Conservation (phyloP, 2,797 vertebrate genomes). For the Rousettus madagascariensis region DNA sequence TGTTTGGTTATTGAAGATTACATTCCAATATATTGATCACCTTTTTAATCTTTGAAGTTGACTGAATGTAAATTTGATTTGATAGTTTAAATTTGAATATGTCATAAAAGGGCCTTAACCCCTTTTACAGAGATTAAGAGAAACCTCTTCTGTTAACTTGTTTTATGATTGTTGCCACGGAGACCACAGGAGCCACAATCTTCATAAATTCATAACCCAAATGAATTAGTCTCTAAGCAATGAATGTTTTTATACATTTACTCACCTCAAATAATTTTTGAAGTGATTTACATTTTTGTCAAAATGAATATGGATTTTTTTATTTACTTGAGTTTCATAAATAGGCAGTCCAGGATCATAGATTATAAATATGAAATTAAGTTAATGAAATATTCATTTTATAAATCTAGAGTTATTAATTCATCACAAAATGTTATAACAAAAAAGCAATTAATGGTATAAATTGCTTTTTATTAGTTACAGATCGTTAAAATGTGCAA, state of each 20-base stretch:
- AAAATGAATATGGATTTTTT: slow-evolving; percentile 63
- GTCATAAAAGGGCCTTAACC: background rate
- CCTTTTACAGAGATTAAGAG: slow-evolving; percentile 49
- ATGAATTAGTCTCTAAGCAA: slow-evolving; percentile 75
- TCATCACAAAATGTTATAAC: slow-evolving; percentile 43
- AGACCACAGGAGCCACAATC: slow-evolving; percentile 63
- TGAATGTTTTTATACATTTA: slow-evolving; percentile 71
- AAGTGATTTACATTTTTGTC: slow-evolving; percentile 43
- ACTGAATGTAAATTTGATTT: slow-evolving; percentile 48
- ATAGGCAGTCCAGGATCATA: slow-evolving; percentile 31
- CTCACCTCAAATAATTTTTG: slow-evolving; percentile 68
- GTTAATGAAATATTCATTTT: slow-evolving; percentile 58
- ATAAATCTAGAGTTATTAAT: slow-evolving; percentile 33
- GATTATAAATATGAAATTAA: slow-evolving; percentile 56
- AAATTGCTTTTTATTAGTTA: slow-evolving; percentile 44
- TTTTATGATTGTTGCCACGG: slow-evolving; percentile 77
- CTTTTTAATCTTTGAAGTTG: slow-evolving; percentile 39
- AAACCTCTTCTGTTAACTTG: slow-evolving; percentile 12
- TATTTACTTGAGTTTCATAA: slow-evolving; percentile 57
- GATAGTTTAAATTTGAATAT: slow-evolving; percentile 30
- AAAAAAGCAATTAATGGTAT: slow-evolving; percentile 37
- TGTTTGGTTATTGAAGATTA: slow-evolving; percentile 34
- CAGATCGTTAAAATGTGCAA: slow-evolving; percentile 32
- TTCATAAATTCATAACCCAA: slow-evolving; percentile 75
- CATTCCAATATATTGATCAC: background rate